A percentile compares a stretch with the other conserved stretches of the same genome.
Evolutionary conservation across 2,113 vertebrate species (phyloP).

Genomic region (Larimichthys polyactis): DNA sequence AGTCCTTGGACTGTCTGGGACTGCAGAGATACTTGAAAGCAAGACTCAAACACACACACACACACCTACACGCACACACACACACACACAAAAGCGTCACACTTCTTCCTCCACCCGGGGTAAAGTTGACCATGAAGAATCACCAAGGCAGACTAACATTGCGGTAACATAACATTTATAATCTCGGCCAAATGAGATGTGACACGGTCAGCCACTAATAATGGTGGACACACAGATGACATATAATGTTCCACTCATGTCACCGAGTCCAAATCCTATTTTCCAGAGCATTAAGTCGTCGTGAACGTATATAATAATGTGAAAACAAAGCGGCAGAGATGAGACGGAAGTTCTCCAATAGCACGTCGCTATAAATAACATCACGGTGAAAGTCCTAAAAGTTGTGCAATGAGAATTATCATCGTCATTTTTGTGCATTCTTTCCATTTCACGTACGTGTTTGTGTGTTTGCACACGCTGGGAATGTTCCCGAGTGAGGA

Average conservation of each 20-base stretch:
- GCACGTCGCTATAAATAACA: constrained; percentile 11
- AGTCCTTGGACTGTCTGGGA: constrained; percentile 81
- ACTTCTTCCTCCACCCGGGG: constrained; percentile 21
- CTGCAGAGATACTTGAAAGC: constrained; percentile 56
- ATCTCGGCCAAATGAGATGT: constrained; percentile 64
- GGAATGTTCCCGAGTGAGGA: constrained; percentile 62
- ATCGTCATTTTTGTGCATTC: constrained; percentile 60
- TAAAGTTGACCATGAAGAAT: constrained; percentile 53
- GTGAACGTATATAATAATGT: constrained; percentile 21
- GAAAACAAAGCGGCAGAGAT: not conserved
- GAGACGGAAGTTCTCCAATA: constrained; percentile 1
- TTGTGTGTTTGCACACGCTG: constrained; percentile 74
- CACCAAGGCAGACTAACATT: constrained; percentile 43
- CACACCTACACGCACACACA: constrained; percentile 32
- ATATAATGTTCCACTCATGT: constrained; percentile 45
- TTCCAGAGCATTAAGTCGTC: constrained; percentile 33
- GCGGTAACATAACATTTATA: constrained; percentile 53
- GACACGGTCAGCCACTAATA: constrained; percentile 63
- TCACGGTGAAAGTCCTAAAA: not conserved
- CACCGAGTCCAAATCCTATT: constrained; percentile 38
- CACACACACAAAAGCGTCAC: constrained; percentile 25
- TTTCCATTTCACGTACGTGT: constrained; percentile 68
- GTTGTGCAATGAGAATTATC: not conserved
- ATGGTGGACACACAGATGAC: constrained; percentile 51
- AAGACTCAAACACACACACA: constrained; percentile 1